A percentile compares a stretch with the other conserved stretches of the same genome.
These are phyloP conservation scores for Drosophila insularis DNA, from an alignment of 1,140 invertebrate genomes.

Conservation along the genomic window DNA sequence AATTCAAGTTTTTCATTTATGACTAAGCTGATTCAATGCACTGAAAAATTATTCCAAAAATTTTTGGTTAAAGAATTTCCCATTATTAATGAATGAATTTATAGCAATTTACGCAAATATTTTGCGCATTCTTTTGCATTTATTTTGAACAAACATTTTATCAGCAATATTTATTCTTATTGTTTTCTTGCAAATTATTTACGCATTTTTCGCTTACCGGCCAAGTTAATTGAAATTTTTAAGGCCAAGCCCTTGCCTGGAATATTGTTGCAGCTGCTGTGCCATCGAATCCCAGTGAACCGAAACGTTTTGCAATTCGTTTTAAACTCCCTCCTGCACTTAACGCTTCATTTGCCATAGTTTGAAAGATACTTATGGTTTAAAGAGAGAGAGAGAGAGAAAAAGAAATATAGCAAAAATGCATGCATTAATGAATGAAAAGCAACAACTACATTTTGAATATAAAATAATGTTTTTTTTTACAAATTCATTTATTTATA, in stretches of 20 bases:
- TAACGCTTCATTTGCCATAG: slow-evolving; percentile 73
- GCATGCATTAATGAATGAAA: slow-evolving; percentile 6
- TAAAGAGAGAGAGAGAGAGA: slow-evolving; percentile 58
- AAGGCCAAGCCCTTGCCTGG: slow-evolving; percentile 52
- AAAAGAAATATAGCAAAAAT: no score
- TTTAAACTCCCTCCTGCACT: slow-evolving; percentile 38
- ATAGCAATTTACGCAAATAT: background rate
- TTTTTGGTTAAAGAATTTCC: background rate
- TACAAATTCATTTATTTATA: slow-evolving; percentile 38
- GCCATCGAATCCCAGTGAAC: slow-evolving; percentile 57
- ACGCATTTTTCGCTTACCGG: slow-evolving; percentile 41
- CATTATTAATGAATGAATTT: slow-evolving; percentile 2
- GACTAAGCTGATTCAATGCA: no score
- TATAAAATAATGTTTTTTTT: slow-evolving; percentile 1
- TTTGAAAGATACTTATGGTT: no score
- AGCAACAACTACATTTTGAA: background rate
- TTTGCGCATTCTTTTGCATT: background rate
- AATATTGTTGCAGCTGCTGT: slow-evolving; percentile 46
- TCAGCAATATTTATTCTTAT: slow-evolving; percentile 30
- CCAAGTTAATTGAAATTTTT: slow-evolving; percentile 75
- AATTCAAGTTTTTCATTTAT: no score
- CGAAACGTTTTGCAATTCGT: slow-evolving; percentile 70
- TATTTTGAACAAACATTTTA: background rate
- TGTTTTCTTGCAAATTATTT: slow-evolving; percentile 30
- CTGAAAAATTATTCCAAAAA: no score